Conservation (phyloP, 2,797 vertebrate genomes). For the Rhinatrema bivittatum region DNA sequence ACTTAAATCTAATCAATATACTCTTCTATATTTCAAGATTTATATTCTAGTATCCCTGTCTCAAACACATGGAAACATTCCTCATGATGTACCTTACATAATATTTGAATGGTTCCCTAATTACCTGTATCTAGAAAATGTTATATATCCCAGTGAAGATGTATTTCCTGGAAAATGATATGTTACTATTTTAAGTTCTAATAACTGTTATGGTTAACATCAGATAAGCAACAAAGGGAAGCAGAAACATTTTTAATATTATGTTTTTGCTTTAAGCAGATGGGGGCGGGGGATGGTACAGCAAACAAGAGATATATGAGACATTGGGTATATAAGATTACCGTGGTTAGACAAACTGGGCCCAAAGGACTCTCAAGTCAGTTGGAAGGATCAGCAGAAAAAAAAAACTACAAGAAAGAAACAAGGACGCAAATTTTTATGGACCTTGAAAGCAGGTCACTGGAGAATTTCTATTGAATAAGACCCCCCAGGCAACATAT, state of each 20-base stretch:
- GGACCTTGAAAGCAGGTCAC: conserved; percentile 37
- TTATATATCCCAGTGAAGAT: background rate
- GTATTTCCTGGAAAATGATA: background rate
- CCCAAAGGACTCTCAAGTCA: conserved; percentile 25
- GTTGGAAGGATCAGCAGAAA: conserved; percentile 36
- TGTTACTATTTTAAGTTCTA: background rate
- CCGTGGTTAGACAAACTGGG: conserved; percentile 19
- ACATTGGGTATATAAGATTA: conserved; percentile 10
- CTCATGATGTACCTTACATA: too few species aligned
- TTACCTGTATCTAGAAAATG: too few species aligned
- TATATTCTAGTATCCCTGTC: conserved; percentile 21
- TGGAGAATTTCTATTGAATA: conserved; percentile 26
- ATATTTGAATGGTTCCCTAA: too few species aligned
- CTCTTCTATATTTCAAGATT: too few species aligned
- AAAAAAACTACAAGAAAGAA: too few species aligned
- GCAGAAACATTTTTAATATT: background rate
- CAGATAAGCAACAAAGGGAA: conserved; percentile 2
- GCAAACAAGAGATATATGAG: background rate
- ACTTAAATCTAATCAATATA: too few species aligned
- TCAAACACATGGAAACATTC: too few species aligned
- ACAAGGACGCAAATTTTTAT: conserved; percentile 41
- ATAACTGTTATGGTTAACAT: background rate
- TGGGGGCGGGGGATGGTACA: too few species aligned
- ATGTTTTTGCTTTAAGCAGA: conserved; percentile 2
- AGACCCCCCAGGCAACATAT: conserved; percentile 14